Base-by-base conservation (phyloP, 2,113 vertebrate genomes). In the Atlantisia rogersi region DNA sequence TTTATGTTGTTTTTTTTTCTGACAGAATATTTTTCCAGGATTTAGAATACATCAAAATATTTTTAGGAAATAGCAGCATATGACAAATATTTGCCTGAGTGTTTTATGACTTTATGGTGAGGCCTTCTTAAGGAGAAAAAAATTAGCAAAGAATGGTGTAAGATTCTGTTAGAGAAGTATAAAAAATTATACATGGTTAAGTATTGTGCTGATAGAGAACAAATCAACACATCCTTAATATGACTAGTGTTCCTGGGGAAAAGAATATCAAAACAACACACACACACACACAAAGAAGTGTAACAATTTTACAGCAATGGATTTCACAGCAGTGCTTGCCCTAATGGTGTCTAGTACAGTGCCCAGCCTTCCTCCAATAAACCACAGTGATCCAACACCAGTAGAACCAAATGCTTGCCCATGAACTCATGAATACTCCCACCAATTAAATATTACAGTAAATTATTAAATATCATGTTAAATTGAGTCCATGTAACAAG, bases 1-100 rank as follows among this genome's bases (percentile, higher is more conserved):
- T 48, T 86, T 84, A 91, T 58, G 75, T 73, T 35, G 35, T 35
- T 35, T 88, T 94, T 90, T 90, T 84, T 89, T 90, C 81, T 81
- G 82, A 80, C 35, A 93, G 53, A 53, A 5, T 40, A 20, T 39
- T 93, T 95, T 96, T 83, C 18, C 28, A 39, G 60, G 75, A 85
- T 39, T 58, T 21, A n/a, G 82, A 71, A 55, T 46, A n/a, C 8
- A 11, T 44, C 17, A 29, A 71, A 59, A 68, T 85, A 78, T 68
- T 92, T 92, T 96, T 79, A 76, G 86, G 91, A 84, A 92, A 68
- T 14, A 0, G 4, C 40, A 92, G 20, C 35, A 13, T 25, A 69
- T 44, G n/a, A 53, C 20, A 29, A 42, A 71, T 2, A 12, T 58
- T 94, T 69, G 39, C 32, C 84, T 77, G 46, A 95, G 9, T 60